phyloP scores from a whole-genome alignment of 2,797 vertebrate species.

The Syndactyla subalaris region DNA sequence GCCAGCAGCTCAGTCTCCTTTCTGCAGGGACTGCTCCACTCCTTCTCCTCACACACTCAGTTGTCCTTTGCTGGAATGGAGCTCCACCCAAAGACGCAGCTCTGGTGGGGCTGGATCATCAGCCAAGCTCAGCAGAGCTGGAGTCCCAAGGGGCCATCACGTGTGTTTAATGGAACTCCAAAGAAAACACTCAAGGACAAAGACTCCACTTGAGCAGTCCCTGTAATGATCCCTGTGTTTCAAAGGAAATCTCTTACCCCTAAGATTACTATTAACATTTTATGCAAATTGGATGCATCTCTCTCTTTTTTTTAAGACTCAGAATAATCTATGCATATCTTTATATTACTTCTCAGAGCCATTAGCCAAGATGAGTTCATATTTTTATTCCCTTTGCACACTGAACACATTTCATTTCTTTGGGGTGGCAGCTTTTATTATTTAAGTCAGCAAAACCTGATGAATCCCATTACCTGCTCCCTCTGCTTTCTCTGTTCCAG shows the following conservation, averaged over 20 bases:
- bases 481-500: neutral
- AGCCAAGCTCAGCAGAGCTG: neutral
- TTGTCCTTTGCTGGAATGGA: neutral
- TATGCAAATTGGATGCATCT: slow-evolving; percentile 63
- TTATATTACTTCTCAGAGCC: slow-evolving; percentile 49
- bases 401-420: slow-evolving; percentile 41
- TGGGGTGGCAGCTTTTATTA: slow-evolving; percentile 59
- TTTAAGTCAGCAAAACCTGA: slow-evolving; percentile 60
- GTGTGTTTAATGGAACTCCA: neutral
- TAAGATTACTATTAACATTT: slow-evolving; percentile 53
- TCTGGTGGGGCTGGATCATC: neutral
- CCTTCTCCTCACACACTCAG: neutral
- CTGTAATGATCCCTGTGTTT: slow-evolving; percentile 25
- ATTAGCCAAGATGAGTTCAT: slow-evolving; percentile 64
- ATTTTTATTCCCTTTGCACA: slow-evolving; percentile 50
- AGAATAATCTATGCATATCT: slow-evolving; percentile 57
- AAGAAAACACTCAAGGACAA: slow-evolving; percentile 30
- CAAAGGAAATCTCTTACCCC: slow-evolving; percentile 37
- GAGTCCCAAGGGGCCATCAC: neutral
- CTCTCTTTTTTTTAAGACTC: slow-evolving; percentile 25
- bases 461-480: slow-evolving; percentile 30
- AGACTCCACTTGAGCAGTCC: neutral
- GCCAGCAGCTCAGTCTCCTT: neutral
- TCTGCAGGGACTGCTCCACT: neutral
- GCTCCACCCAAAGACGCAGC: neutral